Evolutionary conservation across 1,140 invertebrate genomes (phyloP).

Genomic region (Hirudo medicinalis): DNA sequence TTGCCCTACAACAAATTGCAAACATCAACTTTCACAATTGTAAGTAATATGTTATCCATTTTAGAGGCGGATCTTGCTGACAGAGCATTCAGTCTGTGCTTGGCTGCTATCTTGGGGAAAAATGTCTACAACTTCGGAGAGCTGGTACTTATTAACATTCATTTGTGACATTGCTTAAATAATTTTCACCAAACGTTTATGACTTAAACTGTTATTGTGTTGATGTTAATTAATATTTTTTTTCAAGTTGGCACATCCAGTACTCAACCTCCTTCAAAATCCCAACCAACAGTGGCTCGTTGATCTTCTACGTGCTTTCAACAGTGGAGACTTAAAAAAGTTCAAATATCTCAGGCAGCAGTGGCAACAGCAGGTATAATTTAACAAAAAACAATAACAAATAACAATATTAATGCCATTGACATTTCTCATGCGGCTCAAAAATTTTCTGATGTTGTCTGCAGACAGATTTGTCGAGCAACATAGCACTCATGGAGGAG

Average conservation of each 20-base stretch:
- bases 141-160: slow-evolving; percentile 48
- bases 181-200: neutral
- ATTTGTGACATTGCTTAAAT: slow-evolving; percentile 17
- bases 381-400: neutral
- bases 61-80: slow-evolving; percentile 56
- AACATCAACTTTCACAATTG: neutral
- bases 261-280: slow-evolving; percentile 64
- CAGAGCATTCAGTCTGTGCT: slow-evolving; percentile 75
- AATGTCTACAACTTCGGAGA: slow-evolving; percentile 96
- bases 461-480: slow-evolving; percentile 57
- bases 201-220: no score
- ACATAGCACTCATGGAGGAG: slow-evolving; percentile 68
- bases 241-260: slow-evolving; percentile 67
- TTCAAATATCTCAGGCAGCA: slow-evolving; percentile 67
- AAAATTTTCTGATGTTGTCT: neutral
- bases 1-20: slow-evolving; percentile 23
- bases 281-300: slow-evolving; percentile 77
- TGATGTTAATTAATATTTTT: no score
- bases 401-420: neutral
- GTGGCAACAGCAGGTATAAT: slow-evolving; percentile 53
- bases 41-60: slow-evolving; percentile 30
- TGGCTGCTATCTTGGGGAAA: slow-evolving; percentile 85
- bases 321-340: slow-evolving; percentile 71
- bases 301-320: slow-evolving; percentile 79
- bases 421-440: no score